These are phyloP conservation scores for Trematomus loennbergii DNA, from an alignment of 2,113 vertebrate species.

Conservation along the genomic window DNA sequence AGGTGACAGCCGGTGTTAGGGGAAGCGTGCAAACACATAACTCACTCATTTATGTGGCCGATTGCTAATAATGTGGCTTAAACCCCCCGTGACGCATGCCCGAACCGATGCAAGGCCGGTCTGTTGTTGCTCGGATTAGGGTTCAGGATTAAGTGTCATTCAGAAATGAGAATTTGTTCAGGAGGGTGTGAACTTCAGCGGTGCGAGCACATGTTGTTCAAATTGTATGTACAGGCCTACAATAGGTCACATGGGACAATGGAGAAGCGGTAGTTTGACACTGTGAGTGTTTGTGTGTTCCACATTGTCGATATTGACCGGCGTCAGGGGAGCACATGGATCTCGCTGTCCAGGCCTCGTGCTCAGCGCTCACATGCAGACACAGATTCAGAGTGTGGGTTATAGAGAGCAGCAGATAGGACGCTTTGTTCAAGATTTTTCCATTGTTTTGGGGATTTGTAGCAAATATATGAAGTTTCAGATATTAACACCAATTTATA, in stretches of 20 bases:
- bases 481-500: no score
- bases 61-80: conserved; percentile 13
- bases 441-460: no score
- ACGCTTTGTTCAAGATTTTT: no score
- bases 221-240: conserved; percentile 39
- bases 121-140: conserved; percentile 26
- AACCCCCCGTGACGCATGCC: conserved; percentile 20
- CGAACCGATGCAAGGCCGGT: background rate
- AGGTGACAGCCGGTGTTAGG: conserved; percentile 33
- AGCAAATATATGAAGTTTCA: no score
- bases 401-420: background rate
- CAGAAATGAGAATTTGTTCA: conserved; percentile 25
- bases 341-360: conserved; percentile 60
- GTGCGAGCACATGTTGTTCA: conserved; percentile 9
- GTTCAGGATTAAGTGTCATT: conserved; percentile 47
- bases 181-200: conserved; percentile 3
- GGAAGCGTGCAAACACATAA: conserved; percentile 54
- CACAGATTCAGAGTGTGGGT: conserved; percentile 31
- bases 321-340: conserved; percentile 49
- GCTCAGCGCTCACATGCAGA: conserved; percentile 73
- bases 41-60: conserved; percentile 12
- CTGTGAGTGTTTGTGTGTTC: conserved; percentile 13
- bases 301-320: conserved; percentile 68
- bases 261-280: conserved; percentile 29
- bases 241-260: conserved; percentile 54